These are phyloP conservation scores for Hypanus sabinus DNA, from an alignment of 2,113 vertebrate genomes.

Conservation along the genomic window DNA sequence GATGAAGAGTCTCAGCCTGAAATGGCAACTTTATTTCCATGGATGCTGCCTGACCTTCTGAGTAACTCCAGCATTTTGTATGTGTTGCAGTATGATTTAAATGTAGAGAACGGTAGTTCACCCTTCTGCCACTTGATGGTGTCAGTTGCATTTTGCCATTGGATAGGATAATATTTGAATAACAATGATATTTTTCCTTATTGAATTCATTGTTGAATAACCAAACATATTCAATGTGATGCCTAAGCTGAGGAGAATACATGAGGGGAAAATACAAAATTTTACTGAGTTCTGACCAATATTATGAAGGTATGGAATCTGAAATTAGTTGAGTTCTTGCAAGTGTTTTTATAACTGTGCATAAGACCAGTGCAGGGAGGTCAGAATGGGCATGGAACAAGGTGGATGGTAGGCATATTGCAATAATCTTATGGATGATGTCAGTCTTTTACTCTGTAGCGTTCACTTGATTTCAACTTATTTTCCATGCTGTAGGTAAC, in stretches of 20 bases:
- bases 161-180: not conserved
- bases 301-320: not conserved
- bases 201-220: not conserved
- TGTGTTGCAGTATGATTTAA: not conserved
- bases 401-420: not conserved
- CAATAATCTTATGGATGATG: no score
- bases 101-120: not conserved
- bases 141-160: not conserved
- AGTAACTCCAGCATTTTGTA: no score
- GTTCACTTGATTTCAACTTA: not conserved
- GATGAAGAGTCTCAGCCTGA: no score
- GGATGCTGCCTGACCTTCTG: no score
- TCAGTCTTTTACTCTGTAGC: not conserved
- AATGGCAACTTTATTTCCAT: no score
- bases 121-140: conserved; percentile 23
- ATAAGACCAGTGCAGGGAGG: not conserved
- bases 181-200: not conserved
- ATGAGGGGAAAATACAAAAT: not conserved
- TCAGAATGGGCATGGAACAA: not conserved
- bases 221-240: not conserved
- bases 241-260: not conserved
- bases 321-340: not conserved
- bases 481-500: not conserved
- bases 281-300: not conserved
- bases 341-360: not conserved